A percentile compares a stretch with the other conserved stretches of the same genome.
These are phyloP conservation scores for Acleris sparsana DNA, from an alignment of 2,888 invertebrate genomes.

Conservation along the genomic window DNA sequence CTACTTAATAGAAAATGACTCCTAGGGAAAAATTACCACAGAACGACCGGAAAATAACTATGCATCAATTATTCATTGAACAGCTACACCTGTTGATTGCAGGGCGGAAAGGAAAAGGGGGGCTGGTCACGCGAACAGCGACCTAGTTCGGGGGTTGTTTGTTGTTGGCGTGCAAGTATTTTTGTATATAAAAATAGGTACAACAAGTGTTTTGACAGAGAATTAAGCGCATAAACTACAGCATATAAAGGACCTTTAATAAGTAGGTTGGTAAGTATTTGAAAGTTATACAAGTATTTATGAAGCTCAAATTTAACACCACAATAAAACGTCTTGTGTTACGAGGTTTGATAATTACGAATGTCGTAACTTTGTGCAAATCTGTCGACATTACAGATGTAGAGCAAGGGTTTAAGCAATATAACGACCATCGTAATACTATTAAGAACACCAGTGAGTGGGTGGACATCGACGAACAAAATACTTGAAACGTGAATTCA, in stretches of 20 bases:
- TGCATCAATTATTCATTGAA: conserved; percentile 67
- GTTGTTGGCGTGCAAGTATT: conserved; percentile 14
- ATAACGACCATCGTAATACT: not conserved
- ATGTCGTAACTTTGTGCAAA: conserved; percentile 1
- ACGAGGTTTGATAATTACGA: not conserved
- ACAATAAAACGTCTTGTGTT: not conserved
- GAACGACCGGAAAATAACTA: conserved; percentile 37
- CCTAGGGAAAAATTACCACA: conserved; percentile 20
- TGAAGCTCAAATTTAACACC: not conserved
- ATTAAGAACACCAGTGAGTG: not conserved
- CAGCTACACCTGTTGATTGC: conserved; percentile 66
- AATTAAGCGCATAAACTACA: not conserved
- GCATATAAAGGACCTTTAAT: no score
- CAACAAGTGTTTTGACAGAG: conserved; percentile 21
- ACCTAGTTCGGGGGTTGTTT: conserved; percentile 46
- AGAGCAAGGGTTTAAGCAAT: not conserved
- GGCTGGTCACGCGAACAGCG: conserved; percentile 60
- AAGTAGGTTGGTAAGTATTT: no score
- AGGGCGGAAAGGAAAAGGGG: conserved; percentile 52
- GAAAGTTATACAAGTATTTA: no score
- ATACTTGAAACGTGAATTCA: no score
- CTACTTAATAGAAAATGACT: conserved; percentile 16
- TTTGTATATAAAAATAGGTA: conserved; percentile 12
- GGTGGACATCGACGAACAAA: not conserved
- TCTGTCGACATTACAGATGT: not conserved